Evolutionary conservation across 2,797 vertebrate genomes (phyloP), one percentile per base, ranked within the genome.

Genomic region (Cyprinella venusta): DNA sequence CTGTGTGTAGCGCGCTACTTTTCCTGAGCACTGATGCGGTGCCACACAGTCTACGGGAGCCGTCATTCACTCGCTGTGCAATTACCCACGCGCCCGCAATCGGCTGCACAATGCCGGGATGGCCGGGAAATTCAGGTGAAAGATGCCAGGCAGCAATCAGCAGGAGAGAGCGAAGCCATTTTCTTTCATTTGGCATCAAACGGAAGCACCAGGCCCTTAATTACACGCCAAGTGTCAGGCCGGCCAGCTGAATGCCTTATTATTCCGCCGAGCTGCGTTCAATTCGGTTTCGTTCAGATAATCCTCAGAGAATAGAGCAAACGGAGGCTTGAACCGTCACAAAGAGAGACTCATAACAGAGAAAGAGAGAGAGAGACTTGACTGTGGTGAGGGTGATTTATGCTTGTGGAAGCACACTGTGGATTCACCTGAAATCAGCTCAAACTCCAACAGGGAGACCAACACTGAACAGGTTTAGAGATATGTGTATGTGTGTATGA

Each of bases 61-160:
- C 82, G 96, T 96, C 96, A 96, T 93, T 91, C 94, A 92, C 96
- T 91, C 88, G 91, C 85, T 59, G 94, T 87, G 92, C 97, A 97
- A 97, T 98, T 96, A 97, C 94, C 93, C 94, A 96, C 94, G 94
- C 95, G 94, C 96, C 92, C 92, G 95, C 96, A 97, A 97, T 97
- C 96, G 97, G 91, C 90, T 92, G 93, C 95, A 95, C 95, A 95
- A 95, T 95, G 95, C 95, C 91, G 63, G 94, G 95, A 92, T 91
- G 94, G 95, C 94, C 93, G 91, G 92, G 94, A 94, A 91, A 96
- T 96, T 96, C 96, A 98, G 97, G 97, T 97, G 97, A 97, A 85
- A 90, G 88, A 95, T 91, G 93, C 95, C 95, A 97, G 96, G 96
- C 95, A 91, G 96, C 96, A 97, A 98, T 98, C 97, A 97, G 95